Conservation (phyloP, 2,888 invertebrate genomes). For the Plebejus argus region DNA sequence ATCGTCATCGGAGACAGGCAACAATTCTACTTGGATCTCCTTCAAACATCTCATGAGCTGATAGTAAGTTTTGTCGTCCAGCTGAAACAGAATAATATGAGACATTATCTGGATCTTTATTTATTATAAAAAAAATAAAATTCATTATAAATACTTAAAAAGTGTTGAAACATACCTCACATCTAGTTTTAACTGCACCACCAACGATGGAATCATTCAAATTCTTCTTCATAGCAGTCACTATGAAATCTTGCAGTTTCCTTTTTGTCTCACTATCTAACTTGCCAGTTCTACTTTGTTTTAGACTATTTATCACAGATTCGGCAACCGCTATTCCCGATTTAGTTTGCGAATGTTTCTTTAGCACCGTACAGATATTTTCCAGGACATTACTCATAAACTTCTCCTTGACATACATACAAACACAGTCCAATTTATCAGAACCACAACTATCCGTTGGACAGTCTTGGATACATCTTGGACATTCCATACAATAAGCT, state of each 20-base stretch:
- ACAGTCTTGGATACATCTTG: constrained; percentile 60
- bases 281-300: constrained; percentile 66
- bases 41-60: constrained; percentile 67
- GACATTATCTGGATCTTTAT: too few relatives aligned
- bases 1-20: constrained; percentile 53
- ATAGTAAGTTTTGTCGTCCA: constrained; percentile 65
- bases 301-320: constrained; percentile 56
- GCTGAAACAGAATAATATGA: constrained; percentile 46
- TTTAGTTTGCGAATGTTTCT: constrained; percentile 4
- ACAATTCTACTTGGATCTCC: constrained; percentile 50
- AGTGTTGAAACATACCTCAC: constrained; percentile 56
- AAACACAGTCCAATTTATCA: constrained; percentile 63
- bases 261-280: constrained; percentile 57
- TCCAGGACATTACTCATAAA: constrained; percentile 67
- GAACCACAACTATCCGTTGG: constrained; percentile 54
- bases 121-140: background rate
- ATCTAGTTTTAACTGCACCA: constrained; percentile 72
- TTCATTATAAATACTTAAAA: background rate
- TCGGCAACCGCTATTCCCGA: constrained; percentile 55
- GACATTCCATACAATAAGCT: constrained; percentile 65
- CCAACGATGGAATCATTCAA: constrained; percentile 70
- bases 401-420: constrained; percentile 60
- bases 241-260: constrained; percentile 62
- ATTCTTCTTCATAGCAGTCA: constrained; percentile 63
- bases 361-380: constrained; percentile 24